Percentiles rank a stretch among this genome's conserved stretches.
phyloP scores from a whole-genome alignment of 2,888 invertebrate genomes.

The Melieria picta region DNA sequence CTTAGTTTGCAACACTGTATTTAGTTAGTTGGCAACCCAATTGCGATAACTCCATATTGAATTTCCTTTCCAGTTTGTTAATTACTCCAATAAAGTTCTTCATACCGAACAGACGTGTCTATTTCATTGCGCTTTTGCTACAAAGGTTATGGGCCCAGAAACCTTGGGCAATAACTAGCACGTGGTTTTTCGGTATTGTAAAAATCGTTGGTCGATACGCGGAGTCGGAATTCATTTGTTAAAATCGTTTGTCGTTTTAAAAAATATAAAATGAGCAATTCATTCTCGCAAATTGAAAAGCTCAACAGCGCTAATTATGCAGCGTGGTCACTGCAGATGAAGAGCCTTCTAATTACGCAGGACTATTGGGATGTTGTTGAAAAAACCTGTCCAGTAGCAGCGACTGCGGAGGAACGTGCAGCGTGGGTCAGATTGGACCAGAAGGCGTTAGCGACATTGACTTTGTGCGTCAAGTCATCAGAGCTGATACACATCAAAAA shows the following conservation, averaged over 20 bases:
- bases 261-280: background rate
- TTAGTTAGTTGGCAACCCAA: no score
- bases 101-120: no score
- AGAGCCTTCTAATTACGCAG: background rate
- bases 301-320: constrained; percentile 3
- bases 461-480: constrained; percentile 13
- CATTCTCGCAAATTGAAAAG: background rate
- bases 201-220: background rate
- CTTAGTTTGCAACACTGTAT: no score
- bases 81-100: no score
- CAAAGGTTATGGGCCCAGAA: constrained; percentile 8
- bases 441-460: constrained; percentile 2
- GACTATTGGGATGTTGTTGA: constrained; percentile 6
- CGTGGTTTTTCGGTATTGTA: background rate
- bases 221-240: background rate
- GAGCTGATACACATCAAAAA: constrained; percentile 3
- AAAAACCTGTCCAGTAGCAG: background rate
- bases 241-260: background rate
- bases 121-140: background rate
- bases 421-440: background rate
- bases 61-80: no score
- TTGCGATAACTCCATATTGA: no score
- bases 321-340: constrained; percentile 1
- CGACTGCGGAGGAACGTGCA: background rate
- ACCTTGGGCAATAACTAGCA: background rate